These are phyloP conservation scores for Amazona vittata DNA, from an alignment of 2,113 vertebrate species.

Conservation along the genomic window DNA sequence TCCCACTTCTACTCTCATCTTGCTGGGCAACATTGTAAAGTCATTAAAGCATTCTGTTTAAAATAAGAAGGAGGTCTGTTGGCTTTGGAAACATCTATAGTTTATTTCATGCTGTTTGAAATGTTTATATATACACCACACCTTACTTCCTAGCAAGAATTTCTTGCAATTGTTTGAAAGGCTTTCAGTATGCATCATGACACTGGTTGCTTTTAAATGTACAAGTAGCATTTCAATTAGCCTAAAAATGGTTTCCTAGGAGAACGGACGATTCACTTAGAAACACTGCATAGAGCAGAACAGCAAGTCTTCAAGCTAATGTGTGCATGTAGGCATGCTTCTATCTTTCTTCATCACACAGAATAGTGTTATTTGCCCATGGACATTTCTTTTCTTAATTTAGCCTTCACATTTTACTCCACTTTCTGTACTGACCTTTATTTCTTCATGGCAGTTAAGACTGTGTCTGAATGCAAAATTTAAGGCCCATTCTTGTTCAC, in stretches of 20 bases:
- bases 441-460: not conserved
- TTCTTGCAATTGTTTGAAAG: not conserved
- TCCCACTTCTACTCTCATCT: not conserved
- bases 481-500: not conserved
- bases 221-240: conserved; percentile 16
- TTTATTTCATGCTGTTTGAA: not conserved
- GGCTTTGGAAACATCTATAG: not conserved
- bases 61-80: not conserved
- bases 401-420: not conserved
- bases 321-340: not conserved
- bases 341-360: not conserved
- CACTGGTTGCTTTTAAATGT: conserved; percentile 19
- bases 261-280: conserved; percentile 20
- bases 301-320: not conserved
- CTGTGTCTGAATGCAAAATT: not conserved
- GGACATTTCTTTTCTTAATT: not conserved
- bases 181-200: not conserved
- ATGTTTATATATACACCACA: not conserved
- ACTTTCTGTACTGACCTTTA: not conserved
- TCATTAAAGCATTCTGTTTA: not conserved
- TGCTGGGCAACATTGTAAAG: not conserved
- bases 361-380: not conserved
- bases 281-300: not conserved
- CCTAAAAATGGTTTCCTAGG: conserved; percentile 47
- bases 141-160: not conserved